Conservation (phyloP, 2,113 vertebrate genomes). For the Heliornis fulica region DNA sequence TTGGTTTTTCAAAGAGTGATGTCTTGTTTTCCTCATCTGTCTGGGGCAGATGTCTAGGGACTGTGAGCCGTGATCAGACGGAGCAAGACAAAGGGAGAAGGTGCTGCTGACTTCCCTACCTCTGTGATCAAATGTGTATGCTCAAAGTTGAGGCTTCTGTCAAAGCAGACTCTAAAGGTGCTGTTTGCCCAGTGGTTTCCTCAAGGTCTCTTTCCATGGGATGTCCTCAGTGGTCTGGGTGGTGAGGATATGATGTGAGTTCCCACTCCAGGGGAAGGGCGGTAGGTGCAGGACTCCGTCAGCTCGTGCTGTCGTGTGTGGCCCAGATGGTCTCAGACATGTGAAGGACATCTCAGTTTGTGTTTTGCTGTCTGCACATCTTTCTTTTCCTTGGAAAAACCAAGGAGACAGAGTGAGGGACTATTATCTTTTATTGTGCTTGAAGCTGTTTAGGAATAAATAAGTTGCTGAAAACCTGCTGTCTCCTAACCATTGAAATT, state of each 20-base stretch:
- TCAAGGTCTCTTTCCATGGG: neutral
- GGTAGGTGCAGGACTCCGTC: neutral
- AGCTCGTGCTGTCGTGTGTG: neutral
- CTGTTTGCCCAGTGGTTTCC: neutral
- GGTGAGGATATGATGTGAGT: neutral
- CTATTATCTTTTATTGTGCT: neutral
- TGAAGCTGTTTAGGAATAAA: neutral
- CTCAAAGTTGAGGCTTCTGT: neutral
- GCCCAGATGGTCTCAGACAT: neutral
- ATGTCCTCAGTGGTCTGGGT: neutral
- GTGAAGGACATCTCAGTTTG: neutral
- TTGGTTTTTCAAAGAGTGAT: neutral
- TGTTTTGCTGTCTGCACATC: neutral
- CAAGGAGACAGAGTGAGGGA: neutral
- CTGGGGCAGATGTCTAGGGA: rapidly evolving
- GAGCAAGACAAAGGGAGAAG: neutral
- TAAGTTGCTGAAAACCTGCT: neutral
- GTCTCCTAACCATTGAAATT: neutral
- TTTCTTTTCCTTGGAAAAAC: neutral
- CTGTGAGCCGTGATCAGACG: neutral
- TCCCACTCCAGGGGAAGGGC: neutral
- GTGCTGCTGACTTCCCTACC: neutral
- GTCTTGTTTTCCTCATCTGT: neutral
- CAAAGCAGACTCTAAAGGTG: neutral
- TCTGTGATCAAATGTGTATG: neutral